Percentiles rank a stretch among this genome's conserved stretches.
These are phyloP conservation scores for Silurus glanis DNA, from an alignment of 2,113 vertebrate genomes.

Conservation along the genomic window DNA sequence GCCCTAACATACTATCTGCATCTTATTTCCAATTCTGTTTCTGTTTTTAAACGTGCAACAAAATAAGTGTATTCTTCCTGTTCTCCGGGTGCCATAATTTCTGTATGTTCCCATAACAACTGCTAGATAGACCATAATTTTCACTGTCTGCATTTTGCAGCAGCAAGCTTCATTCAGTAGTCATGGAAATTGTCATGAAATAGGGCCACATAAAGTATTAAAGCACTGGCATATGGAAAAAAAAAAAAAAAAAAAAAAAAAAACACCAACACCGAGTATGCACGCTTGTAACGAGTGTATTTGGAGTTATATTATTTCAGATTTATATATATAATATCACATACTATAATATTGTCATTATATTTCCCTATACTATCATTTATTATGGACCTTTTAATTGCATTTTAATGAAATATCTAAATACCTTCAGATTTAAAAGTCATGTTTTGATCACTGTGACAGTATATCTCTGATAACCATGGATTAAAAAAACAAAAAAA, in stretches of 20 bases:
- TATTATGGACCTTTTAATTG: background rate
- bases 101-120: background rate
- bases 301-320: too few species aligned
- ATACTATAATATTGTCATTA: too few species aligned
- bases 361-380: too few species aligned
- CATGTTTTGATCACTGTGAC: conserved; percentile 18
- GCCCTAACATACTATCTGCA: background rate
- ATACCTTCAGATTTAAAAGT: background rate
- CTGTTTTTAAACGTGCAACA: background rate
- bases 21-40: background rate
- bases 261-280: background rate
- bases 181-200: background rate
- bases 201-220: background rate
- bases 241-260: too few species aligned
- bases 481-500: background rate
- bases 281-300: background rate
- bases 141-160: background rate
- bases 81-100: background rate
- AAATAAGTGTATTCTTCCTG: background rate
- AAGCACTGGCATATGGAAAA: background rate
- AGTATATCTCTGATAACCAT: background rate
- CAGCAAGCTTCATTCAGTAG: background rate
- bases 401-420: background rate
- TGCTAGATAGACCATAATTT: background rate
- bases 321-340: too few species aligned